A percentile compares a stretch with the other conserved stretches of the same genome.
Conservation (phyloP, 2,113 vertebrate species). For the Lagopus muta region DNA sequence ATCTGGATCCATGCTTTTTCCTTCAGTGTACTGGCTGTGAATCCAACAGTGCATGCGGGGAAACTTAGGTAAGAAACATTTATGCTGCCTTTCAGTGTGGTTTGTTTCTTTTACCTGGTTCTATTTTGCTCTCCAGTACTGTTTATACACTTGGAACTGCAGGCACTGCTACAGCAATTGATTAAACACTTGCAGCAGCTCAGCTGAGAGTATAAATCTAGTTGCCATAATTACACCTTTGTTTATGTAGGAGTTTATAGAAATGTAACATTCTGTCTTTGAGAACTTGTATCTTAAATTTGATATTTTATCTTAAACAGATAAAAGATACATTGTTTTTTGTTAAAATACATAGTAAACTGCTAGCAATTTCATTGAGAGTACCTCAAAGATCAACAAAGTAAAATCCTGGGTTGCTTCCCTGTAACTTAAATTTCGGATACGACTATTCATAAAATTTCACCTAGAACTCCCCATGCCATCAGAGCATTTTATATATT, state of each 20-base stretch:
- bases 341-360: background rate
- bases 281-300: background rate
- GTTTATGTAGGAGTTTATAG: background rate
- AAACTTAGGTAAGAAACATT: background rate
- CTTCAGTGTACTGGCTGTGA: background rate
- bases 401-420: background rate
- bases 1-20: background rate
- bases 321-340: background rate
- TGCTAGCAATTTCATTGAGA: background rate
- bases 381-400: background rate
- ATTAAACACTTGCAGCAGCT: background rate
- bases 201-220: background rate
- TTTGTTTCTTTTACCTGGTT: background rate
- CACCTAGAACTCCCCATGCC: background rate
- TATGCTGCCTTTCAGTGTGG: background rate
- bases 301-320: background rate
- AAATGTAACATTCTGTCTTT: background rate
- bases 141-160: background rate
- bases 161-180: background rate
- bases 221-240: background rate
- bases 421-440: background rate
- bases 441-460: background rate
- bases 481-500: background rate
- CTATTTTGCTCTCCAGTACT: background rate
- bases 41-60: background rate